Evolutionary conservation across 2,113 vertebrate genomes (phyloP), one percentile per base, ranked within the genome.

Genomic region (Acrocephalus kingi): DNA sequence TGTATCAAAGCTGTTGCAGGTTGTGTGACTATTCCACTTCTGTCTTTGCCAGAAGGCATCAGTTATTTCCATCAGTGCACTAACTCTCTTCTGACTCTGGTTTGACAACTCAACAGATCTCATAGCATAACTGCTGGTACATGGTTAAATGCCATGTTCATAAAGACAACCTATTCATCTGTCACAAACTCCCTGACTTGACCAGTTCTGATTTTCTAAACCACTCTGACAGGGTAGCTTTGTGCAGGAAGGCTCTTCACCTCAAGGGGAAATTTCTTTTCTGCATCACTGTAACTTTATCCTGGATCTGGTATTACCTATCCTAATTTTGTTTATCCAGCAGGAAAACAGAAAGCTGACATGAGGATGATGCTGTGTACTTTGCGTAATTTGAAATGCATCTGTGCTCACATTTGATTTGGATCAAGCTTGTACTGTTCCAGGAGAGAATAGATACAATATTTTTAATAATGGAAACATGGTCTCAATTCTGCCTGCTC

Each of bases 361-460:
- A 3, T 54, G 54, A 69, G 7, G 27, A 82, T 5, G 19, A 72
- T 5, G 7, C 11, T 84, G 46, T 91, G 18, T 87, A 85, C 67
- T 92, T 85, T 49, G 37, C 63, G 45, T 91, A 88, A 85, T 88
- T 23, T 64, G 46, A 94, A 95, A 90, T 46, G 37, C 37, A 90
- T 62, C 64, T 87, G n/a, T 76, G 58, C 31, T 93, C 37, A 90
- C 55, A 80, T 69, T 18, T 73, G 69, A 91, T 93, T 86, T 77
- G 67, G 37, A 85, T 88, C 67, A 93, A 91, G 86, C 37, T 66
- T 64, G 15, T 54, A 88, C n/a, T 62, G 72, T 83, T 62, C 31
- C 51, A 90, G 46, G 39, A 76, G n/a, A 93, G 41, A 90, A 88
- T 1, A 86, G 46, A 85, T 51, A 62, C 7, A 46, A 28, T 49